Conservation (phyloP, 1,140 invertebrate genomes). For the Cyphomyrmex costatus region DNA sequence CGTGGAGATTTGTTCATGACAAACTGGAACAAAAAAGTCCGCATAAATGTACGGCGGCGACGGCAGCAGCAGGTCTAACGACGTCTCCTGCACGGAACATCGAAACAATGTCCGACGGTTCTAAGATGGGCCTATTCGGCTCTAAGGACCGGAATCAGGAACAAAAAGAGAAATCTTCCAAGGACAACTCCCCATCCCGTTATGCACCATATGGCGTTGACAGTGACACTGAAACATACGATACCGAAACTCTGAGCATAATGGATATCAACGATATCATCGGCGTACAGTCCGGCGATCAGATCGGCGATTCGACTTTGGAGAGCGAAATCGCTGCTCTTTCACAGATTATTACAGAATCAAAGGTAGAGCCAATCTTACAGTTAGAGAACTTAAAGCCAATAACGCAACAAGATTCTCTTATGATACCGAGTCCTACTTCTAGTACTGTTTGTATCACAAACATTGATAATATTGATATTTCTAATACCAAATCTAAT, state of each 20-base stretch:
- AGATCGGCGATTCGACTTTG: conserved; percentile 81
- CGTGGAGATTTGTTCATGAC: not conserved
- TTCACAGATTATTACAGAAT: conserved; percentile 84
- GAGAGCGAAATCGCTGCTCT: conserved; percentile 85
- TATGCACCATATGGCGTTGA: conserved; percentile 77
- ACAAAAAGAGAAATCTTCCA: conserved; percentile 64
- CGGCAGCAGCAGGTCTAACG: conserved; percentile 27
- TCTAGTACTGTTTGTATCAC: not conserved
- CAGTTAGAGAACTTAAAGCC: not conserved
- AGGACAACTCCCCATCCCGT: conserved; percentile 70
- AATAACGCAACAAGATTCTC: not conserved
- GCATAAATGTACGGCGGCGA: conserved; percentile 53
- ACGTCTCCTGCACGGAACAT: conserved; percentile 26
- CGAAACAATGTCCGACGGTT: conserved; percentile 78
- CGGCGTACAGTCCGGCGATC: conserved; percentile 77
- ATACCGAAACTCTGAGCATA: conserved; percentile 77
- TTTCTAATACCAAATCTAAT: not conserved
- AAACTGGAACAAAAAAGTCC: not conserved
- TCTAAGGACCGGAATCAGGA: conserved; percentile 76
- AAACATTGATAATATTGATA: not conserved
- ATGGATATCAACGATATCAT: conserved; percentile 84
- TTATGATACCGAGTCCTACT: not conserved
- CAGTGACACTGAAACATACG: conserved; percentile 79
- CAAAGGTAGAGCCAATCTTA: conserved; percentile 64
- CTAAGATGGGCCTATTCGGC: conserved; percentile 81